phyloP scores from a whole-genome alignment of 2,888 invertebrate species.

The Lasioglossum marginatum region DNA sequence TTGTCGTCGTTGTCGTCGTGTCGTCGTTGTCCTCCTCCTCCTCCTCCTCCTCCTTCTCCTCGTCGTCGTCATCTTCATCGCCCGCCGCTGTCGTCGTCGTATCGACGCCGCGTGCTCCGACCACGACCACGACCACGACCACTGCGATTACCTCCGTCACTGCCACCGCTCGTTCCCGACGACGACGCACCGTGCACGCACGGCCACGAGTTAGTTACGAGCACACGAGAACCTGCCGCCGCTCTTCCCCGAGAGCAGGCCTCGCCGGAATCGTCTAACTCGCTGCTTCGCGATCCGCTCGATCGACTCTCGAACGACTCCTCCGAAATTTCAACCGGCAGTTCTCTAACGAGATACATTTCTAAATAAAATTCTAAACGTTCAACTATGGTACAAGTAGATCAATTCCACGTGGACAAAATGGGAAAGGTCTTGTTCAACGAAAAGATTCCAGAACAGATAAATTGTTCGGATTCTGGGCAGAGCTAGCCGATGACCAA shows the following conservation, averaged over 20 bases:
- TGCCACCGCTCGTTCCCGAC: slow-evolving; percentile 30
- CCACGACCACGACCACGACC: slow-evolving; percentile 40
- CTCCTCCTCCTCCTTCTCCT: background rate
- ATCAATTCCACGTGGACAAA: background rate
- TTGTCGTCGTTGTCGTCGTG: slow-evolving; percentile 15
- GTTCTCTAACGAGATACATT: too few relatives aligned
- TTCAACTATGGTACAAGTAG: background rate
- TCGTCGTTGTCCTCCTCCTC: too few relatives aligned
- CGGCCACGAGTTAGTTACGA: slow-evolving; percentile 39
- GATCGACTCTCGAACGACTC: background rate
- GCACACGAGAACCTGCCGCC: background rate
- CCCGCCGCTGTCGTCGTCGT: slow-evolving; percentile 36
- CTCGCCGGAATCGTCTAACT: background rate
- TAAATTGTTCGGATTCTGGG: background rate
- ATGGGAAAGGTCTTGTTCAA: too few relatives aligned
- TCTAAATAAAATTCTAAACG: background rate
- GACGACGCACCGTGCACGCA: slow-evolving; percentile 54
- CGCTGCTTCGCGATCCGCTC: background rate
- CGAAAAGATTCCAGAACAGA: too few relatives aligned
- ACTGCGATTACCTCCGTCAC: slow-evolving; percentile 47
- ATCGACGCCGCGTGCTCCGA: slow-evolving; percentile 28
- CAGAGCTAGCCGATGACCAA: background rate
- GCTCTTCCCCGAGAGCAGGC: background rate
- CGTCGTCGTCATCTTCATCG: slow-evolving; percentile 20
- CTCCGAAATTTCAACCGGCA: background rate